phyloP scores from a whole-genome alignment of 2,888 invertebrate genomes.

The Empis livida region DNA sequence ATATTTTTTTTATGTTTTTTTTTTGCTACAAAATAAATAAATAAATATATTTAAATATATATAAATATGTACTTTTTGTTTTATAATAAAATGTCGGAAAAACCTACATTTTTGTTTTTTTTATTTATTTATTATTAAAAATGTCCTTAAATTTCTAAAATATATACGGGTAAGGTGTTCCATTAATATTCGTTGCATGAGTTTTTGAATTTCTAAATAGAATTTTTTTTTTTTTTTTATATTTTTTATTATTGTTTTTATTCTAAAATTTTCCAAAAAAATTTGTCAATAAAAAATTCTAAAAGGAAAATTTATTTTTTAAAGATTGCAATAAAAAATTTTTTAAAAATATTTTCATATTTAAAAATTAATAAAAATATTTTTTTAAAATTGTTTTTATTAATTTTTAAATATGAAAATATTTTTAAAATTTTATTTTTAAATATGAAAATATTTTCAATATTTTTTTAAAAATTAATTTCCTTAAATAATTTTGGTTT shows the following conservation, averaged over 20 bases:
- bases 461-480: too few relatives aligned
- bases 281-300: neutral
- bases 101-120: slow-evolving; percentile 1
- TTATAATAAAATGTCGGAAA: slow-evolving; percentile 5
- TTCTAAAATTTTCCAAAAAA: slow-evolving; percentile 6
- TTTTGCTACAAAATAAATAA: neutral
- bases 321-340: slow-evolving; percentile 5
- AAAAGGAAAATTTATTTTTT: neutral
- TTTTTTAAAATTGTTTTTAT: neutral
- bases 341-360: slow-evolving; percentile 5
- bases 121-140: neutral
- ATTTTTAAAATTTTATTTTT: too few relatives aligned
- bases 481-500: too few relatives aligned
- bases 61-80: slow-evolving; percentile 1
- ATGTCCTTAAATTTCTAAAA: neutral
- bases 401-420: neutral
- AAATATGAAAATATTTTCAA: too few relatives aligned
- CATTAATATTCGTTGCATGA: slow-evolving; percentile 38
- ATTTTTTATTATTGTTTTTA: slow-evolving; percentile 12
- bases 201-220: slow-evolving; percentile 17
- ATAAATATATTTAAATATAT: neutral
- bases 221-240: slow-evolving; percentile 16
- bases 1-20: neutral
- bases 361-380: neutral
- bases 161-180: slow-evolving; percentile 20